phyloP scores from a whole-genome alignment of 2,888 invertebrate species.

The Entomobrya proxima region DNA sequence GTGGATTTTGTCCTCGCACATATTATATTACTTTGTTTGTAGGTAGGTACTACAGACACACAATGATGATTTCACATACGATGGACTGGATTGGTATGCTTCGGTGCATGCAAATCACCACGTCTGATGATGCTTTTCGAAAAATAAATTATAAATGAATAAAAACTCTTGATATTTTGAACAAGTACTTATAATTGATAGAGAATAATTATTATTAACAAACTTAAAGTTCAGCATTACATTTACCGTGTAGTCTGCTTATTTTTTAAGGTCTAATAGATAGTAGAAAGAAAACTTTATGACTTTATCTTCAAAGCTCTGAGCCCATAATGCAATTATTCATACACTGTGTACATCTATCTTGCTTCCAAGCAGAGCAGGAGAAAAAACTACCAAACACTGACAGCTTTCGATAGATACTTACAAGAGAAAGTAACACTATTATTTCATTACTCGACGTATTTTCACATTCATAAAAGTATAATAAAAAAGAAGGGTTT shows the following conservation, averaged over 20 bases:
- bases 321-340: too few species aligned
- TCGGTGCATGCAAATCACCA: constrained; percentile 49
- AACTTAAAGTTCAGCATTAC: neutral
- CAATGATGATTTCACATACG: constrained; percentile 44
- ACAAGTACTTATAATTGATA: neutral
- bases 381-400: neutral
- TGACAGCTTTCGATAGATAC: neutral
- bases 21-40: too few species aligned
- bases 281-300: neutral
- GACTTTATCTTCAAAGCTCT: too few species aligned
- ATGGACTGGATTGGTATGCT: constrained; percentile 63
- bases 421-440: neutral
- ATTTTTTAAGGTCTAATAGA: too few species aligned
- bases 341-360: neutral
- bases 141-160: neutral
- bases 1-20: constrained; percentile 12
- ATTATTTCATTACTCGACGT: neutral
- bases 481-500: too few species aligned
- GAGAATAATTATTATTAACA: neutral
- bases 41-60: neutral
- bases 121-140: constrained; percentile 33
- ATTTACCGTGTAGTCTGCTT: too few species aligned
- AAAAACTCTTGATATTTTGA: constrained; percentile 32
- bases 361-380: neutral
- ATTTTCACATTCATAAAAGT: neutral